Conservation (phyloP, 2,797 vertebrate genomes). For the Propithecus deckenii region DNA sequence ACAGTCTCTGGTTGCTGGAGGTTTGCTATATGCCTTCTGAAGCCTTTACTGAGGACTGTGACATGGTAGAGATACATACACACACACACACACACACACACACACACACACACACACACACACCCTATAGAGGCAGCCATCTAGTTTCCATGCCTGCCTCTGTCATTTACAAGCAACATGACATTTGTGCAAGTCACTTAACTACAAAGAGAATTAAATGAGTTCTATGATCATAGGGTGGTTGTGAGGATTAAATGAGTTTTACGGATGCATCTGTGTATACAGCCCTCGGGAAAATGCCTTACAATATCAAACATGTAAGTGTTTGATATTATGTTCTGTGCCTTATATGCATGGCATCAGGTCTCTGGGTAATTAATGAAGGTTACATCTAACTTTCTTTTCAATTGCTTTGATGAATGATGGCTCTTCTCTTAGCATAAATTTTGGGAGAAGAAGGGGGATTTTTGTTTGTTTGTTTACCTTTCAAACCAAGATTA, state of each 20-base stretch:
- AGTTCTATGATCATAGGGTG: background rate
- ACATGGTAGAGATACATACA: background rate
- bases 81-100: background rate
- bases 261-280: background rate
- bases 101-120: background rate
- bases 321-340: background rate
- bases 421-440: background rate
- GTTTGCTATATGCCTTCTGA: background rate
- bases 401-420: background rate
- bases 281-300: background rate
- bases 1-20: background rate
- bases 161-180: background rate
- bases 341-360: background rate
- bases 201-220: background rate
- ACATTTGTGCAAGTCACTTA: background rate
- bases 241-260: background rate
- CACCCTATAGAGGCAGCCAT: background rate
- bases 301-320: background rate
- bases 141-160: background rate
- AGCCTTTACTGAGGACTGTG: background rate
- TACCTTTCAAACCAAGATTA: background rate
- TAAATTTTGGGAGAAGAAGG: background rate
- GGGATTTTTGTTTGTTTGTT: background rate
- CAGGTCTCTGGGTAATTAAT: background rate
- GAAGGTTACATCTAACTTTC: background rate